Percentiles rank a stretch among this genome's conserved stretches.
Conservation (phyloP, 2,888 invertebrate genomes). For the Congeria kusceri region DNA sequence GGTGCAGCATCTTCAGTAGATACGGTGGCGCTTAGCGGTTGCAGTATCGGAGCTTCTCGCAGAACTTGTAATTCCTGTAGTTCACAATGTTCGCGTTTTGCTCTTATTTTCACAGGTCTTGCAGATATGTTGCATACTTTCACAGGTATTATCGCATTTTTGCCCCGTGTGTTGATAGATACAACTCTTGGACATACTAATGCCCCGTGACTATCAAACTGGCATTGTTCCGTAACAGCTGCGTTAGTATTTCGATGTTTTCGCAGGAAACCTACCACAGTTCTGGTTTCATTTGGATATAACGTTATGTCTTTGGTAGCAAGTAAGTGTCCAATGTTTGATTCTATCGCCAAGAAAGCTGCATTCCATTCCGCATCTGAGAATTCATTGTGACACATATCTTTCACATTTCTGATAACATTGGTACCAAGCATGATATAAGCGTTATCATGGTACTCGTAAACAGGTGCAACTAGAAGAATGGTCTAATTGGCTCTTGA, state of each 20-base stretch:
- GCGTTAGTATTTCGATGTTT: slow-evolving; percentile 13
- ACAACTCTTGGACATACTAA: slow-evolving; percentile 31
- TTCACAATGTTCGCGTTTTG: too few species aligned
- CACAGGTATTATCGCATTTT: slow-evolving; percentile 25
- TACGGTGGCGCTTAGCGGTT: too few species aligned
- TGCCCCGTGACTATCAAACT: not conserved
- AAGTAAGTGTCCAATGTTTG: slow-evolving; percentile 21
- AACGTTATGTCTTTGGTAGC: slow-evolving; percentile 18
- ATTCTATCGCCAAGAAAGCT: not conserved
- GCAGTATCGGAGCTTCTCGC: too few species aligned
- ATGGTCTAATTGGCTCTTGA: not conserved
- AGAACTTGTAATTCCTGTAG: too few species aligned
- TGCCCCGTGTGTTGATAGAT: slow-evolving; percentile 9
- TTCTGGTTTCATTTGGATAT: slow-evolving; percentile 16
- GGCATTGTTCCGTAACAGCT: slow-evolving; percentile 22
- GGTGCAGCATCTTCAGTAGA: too few species aligned
- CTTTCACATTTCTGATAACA: not conserved
- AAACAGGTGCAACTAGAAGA: slow-evolving; percentile 22
- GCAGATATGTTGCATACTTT: slow-evolving; percentile 31
- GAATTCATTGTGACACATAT: not conserved
- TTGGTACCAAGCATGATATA: slow-evolving; percentile 18
- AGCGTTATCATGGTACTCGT: slow-evolving; percentile 3
- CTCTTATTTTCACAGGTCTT: too few species aligned
- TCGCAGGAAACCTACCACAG: slow-evolving; percentile 27
- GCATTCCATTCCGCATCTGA: slow-evolving; percentile 6